Base-by-base conservation (phyloP, 2,888 invertebrate genomes). In the Catocala nupta region DNA sequence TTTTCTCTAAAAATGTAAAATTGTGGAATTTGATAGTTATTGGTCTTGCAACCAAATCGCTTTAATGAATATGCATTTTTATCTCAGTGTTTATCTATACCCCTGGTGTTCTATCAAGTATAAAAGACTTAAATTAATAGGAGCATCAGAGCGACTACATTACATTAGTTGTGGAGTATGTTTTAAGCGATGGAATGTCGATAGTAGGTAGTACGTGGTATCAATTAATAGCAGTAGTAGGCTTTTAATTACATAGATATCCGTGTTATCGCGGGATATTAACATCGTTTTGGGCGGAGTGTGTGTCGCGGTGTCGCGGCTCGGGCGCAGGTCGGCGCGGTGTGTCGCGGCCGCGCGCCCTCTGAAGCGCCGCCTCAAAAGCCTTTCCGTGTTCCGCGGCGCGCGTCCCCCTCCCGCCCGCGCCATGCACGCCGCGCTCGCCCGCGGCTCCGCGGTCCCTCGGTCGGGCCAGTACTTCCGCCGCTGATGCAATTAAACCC, bases 301-400 rank as follows among this genome's bases (percentile, higher is more conserved):
- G 25, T 25, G 25, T 25, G 25, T 25, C 25, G 25, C 25, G 25
- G 25, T 25, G 25, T 25, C 80, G 80, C 77, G 74, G 44, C n/a
- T 5, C 58, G 68, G 11, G 25, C 25, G 25, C 70, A 25, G 77
- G 25, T 25, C 25, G 76, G 76, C 81, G 74, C 77, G 71, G 67
- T 54, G 58, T 69, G 57, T 49, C 60, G 65, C 56, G 55, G 64
- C 57, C 64, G 70, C 61, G 68, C 60, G 67, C 83, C 25, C 83
- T 91, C 78, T 87, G 86, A 91, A 87, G 88, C 88, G 88, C 90
- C 90, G 91, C 90, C 90, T 88, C 92, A 86, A 93, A 89, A 93
- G 93, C 93, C 92, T 93, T 93, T 93, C 90, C 92, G 91, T 93
- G 93, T 93, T 84, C 85, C 85, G 78, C 82, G 67, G 72, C 66